phyloP scores from a whole-genome alignment of 2,797 vertebrate genomes.

The Distichodus sexfasciatus region DNA sequence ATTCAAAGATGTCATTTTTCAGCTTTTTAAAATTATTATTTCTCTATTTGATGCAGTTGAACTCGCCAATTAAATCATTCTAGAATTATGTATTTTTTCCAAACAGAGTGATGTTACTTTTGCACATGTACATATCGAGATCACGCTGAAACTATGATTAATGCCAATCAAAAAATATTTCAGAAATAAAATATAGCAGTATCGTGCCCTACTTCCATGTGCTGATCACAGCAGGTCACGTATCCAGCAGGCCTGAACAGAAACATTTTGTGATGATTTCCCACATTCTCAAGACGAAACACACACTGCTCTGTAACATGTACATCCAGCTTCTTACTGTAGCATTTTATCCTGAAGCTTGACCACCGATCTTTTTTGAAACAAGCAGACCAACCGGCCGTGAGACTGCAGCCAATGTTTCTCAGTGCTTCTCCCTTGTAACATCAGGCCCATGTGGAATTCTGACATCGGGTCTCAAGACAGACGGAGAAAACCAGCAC shows the following conservation, averaged over 20 bases:
- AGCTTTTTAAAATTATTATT: no score
- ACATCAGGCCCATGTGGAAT: constrained; percentile 39
- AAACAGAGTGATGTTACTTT: no score
- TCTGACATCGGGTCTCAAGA: constrained; percentile 24
- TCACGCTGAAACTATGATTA: no score
- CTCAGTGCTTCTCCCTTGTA: constrained; percentile 25
- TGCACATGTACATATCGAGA: no score
- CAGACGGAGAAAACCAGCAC: constrained; percentile 18
- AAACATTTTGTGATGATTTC: constrained; percentile 20
- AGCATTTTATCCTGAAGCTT: not conserved
- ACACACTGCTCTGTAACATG: not conserved
- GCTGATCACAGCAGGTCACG: not conserved
- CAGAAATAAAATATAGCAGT: no score
- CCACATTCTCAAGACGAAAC: constrained; percentile 19
- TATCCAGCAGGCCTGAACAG: constrained; percentile 13
- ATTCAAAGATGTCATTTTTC: no score
- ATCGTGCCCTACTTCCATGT: no score
- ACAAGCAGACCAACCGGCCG: not conserved
- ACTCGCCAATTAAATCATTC: no score
- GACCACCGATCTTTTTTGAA: not conserved
- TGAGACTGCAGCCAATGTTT: not conserved
- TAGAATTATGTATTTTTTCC: no score
- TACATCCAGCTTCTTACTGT: not conserved
- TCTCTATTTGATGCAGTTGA: no score
- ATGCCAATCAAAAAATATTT: no score